Conservation (phyloP, 2,797 vertebrate genomes). For the Pangasius larnaudii region DNA sequence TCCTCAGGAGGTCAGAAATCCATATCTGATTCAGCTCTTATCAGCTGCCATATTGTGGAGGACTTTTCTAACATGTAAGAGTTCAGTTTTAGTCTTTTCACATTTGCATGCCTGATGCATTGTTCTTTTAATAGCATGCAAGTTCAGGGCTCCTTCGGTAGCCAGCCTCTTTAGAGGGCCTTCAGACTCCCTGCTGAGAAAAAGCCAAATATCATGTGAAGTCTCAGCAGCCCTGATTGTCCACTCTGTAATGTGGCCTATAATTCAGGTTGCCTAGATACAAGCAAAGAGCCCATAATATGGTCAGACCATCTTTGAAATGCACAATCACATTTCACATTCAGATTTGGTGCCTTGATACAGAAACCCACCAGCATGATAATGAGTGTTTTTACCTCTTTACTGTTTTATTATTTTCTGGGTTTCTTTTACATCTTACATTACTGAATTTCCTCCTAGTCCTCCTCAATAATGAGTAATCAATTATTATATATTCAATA, state of each 20-base stretch:
- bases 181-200: slow-evolving; percentile 25
- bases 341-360: slow-evolving; percentile 21
- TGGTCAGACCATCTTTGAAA: slow-evolving; percentile 30
- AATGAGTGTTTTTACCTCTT: background rate
- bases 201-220: slow-evolving; percentile 23
- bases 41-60: slow-evolving; percentile 30
- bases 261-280: slow-evolving; percentile 58
- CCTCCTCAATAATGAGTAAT: background rate
- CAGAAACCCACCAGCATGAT: slow-evolving; percentile 6
- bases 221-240: slow-evolving; percentile 27
- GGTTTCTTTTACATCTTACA: background rate
- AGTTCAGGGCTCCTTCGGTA: slow-evolving; percentile 3
- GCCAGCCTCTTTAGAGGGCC: slow-evolving; percentile 1
- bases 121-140: slow-evolving; percentile 40
- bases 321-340: slow-evolving; percentile 11
- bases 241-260: slow-evolving; percentile 42
- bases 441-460: background rate
- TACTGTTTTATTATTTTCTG: background rate
- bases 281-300: slow-evolving; percentile 26
- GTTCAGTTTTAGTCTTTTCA: background rate
- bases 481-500: no score
- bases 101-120: slow-evolving; percentile 29
- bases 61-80: background rate
- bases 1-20: slow-evolving; percentile 13
- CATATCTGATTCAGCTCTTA: slow-evolving; percentile 23